phyloP scores from a whole-genome alignment of 2,113 vertebrate genomes.

The Cynocephalus volans region DNA sequence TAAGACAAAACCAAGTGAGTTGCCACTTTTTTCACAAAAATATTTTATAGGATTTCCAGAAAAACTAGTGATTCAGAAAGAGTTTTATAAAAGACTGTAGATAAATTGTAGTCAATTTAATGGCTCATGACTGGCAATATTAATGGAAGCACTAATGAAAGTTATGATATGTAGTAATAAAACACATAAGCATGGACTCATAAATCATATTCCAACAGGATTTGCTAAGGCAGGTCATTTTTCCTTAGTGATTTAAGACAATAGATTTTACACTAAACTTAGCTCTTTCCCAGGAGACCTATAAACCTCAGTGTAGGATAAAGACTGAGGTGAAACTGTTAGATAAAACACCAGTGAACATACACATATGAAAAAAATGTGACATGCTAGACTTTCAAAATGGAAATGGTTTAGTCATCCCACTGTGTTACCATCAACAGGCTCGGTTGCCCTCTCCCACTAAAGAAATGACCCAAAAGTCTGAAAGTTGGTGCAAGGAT shows the following conservation, averaged over 20 bases:
- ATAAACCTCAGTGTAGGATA: slow-evolving; percentile 47
- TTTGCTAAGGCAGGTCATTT: slow-evolving; percentile 25
- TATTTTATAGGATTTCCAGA: slow-evolving; percentile 73
- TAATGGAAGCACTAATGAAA: slow-evolving; percentile 79
- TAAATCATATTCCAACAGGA: slow-evolving; percentile 63
- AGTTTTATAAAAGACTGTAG: slow-evolving; percentile 60
- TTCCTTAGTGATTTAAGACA: slow-evolving; percentile 67
- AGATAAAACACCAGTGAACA: slow-evolving; percentile 40
- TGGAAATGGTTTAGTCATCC: background rate
- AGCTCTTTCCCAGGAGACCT: slow-evolving; percentile 57
- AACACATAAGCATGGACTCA: slow-evolving; percentile 30
- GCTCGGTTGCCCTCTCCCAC: too few species aligned
- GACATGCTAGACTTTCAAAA: background rate
- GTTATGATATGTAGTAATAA: slow-evolving; percentile 73
- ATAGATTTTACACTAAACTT: slow-evolving; percentile 42
- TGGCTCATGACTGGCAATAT: slow-evolving; percentile 69
- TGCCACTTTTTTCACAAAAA: slow-evolving; percentile 52
- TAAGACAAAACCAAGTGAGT: background rate
- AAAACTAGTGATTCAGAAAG: slow-evolving; percentile 66
- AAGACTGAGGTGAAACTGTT: slow-evolving; percentile 26
- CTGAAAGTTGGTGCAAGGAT: too few species aligned
- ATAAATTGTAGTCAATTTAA: slow-evolving; percentile 71
- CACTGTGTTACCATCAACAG: too few species aligned
- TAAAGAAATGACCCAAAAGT: too few species aligned
- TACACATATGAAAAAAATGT: background rate